Evolutionary conservation across 2,888 invertebrate genomes (phyloP).

Genomic region (Parthenolecanium corni): DNA sequence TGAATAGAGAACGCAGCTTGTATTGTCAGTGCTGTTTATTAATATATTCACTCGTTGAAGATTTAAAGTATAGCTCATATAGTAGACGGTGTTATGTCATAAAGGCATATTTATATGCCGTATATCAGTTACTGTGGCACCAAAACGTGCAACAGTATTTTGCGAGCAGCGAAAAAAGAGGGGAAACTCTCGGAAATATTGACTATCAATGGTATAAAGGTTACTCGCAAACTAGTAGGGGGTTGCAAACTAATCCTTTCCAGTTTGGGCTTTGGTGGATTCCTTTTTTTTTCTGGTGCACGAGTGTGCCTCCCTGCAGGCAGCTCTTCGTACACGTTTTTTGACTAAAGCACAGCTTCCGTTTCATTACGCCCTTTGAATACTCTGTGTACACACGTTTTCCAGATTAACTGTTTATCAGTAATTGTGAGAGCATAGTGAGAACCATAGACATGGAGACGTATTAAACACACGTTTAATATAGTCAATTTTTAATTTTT

Average conservation of each 20-base stretch:
- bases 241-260: conserved; percentile 15
- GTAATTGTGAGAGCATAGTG: background rate
- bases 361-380: conserved; percentile 24
- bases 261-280: conserved; percentile 1
- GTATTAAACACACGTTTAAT: background rate
- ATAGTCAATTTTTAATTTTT: too few relatives aligned
- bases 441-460: background rate
- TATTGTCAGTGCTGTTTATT: conserved; percentile 16
- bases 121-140: background rate
- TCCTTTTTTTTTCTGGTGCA: background rate
- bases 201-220: conserved; percentile 14
- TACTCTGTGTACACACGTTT: conserved; percentile 9
- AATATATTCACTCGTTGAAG: background rate
- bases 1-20: conserved; percentile 12
- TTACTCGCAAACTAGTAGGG: conserved; percentile 5
- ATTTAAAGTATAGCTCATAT: conserved; percentile 1
- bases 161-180: background rate
- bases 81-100: background rate
- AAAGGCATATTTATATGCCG: conserved; percentile 19
- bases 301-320: conserved; percentile 13
- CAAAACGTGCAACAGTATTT: conserved; percentile 18
- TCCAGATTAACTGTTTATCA: conserved; percentile 8
- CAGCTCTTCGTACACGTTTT: conserved; percentile 3
- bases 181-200: conserved; percentile 4
- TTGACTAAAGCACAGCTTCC: conserved; percentile 14